Evolutionary conservation across 2,888 invertebrate species (phyloP).

Genomic region (Conchocele bisecta): DNA sequence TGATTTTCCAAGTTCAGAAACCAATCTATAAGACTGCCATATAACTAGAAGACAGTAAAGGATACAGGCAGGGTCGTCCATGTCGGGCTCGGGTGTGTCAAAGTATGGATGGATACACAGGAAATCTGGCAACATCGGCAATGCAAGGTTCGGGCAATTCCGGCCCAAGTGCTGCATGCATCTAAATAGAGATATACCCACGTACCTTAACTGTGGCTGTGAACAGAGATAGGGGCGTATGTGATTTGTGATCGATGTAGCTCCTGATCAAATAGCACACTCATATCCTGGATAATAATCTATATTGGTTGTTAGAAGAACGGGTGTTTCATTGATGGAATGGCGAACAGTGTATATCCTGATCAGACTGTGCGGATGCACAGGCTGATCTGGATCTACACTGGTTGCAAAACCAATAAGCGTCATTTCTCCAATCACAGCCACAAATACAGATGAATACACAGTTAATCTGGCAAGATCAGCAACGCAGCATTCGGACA

Average conservation of each 20-base stretch:
- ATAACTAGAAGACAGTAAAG: too few species aligned
- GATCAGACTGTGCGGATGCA: not conserved
- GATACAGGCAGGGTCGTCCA: conserved; percentile 96
- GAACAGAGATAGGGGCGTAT: not conserved
- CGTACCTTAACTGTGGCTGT: not conserved
- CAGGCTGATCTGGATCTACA: not conserved
- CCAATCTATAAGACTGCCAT: too few species aligned
- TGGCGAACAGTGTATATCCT: too few species aligned
- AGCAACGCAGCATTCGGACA: not conserved
- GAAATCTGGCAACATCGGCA: conserved; percentile 94
- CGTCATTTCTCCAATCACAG: too few species aligned
- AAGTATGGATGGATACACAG: conserved; percentile 97
- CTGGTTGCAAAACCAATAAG: too few species aligned
- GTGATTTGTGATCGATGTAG: too few species aligned
- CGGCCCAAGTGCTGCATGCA: conserved; percentile 95
- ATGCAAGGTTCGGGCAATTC: conserved; percentile 93
- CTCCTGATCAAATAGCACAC: too few species aligned
- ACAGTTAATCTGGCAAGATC: not conserved
- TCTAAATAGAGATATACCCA: conserved; percentile 76
- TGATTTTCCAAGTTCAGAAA: conserved; percentile 1
- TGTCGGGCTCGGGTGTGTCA: conserved; percentile 96
- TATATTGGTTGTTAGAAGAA: too few species aligned
- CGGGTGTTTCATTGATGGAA: too few species aligned
- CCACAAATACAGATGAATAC: not conserved
- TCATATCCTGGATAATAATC: too few species aligned